Evolutionary conservation across 2,113 vertebrate species (phyloP).

Genomic region (Microcebus ravelobensis): DNA sequence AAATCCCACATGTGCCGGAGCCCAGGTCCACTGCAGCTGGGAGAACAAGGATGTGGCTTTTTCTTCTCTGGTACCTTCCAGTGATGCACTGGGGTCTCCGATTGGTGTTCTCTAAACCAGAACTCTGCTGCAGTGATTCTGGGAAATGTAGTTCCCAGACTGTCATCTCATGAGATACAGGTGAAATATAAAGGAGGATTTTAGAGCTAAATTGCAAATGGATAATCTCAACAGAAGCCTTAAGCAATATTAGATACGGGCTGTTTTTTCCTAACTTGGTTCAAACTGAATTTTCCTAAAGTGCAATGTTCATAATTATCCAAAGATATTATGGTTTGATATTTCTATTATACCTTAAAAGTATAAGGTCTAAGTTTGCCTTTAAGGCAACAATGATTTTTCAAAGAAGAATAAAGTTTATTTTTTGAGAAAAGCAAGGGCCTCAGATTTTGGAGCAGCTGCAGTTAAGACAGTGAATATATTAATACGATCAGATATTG

Average conservation of each 20-base stretch:
- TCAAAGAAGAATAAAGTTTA: not conserved
- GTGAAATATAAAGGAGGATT: not conserved
- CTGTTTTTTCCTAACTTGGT: not conserved
- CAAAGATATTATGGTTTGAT: not conserved
- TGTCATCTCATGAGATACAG: not conserved
- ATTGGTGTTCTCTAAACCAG: not conserved
- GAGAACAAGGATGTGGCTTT: not conserved
- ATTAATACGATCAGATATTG: conserved; percentile 4
- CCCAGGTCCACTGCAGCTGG: not conserved
- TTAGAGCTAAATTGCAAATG: not conserved
- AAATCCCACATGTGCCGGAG: not conserved
- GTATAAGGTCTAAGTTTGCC: not conserved
- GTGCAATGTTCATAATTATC: not conserved
- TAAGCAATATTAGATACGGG: not conserved
- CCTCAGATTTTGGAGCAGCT: conserved; percentile 22
- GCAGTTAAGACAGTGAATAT: rapidly evolving
- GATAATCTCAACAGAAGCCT: not conserved
- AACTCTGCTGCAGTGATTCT: not conserved
- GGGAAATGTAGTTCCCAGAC: not conserved
- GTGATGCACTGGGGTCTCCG: not conserved
- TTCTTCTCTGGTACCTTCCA: not conserved
- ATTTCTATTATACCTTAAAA: conserved; percentile 18
- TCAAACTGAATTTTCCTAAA: conserved; percentile 23
- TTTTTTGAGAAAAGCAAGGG: conserved; percentile 34
- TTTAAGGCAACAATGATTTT: not conserved